These are phyloP conservation scores for Coregonus ussuriensis DNA, from an alignment of 2,797 vertebrate species.

Conservation along the genomic window DNA sequence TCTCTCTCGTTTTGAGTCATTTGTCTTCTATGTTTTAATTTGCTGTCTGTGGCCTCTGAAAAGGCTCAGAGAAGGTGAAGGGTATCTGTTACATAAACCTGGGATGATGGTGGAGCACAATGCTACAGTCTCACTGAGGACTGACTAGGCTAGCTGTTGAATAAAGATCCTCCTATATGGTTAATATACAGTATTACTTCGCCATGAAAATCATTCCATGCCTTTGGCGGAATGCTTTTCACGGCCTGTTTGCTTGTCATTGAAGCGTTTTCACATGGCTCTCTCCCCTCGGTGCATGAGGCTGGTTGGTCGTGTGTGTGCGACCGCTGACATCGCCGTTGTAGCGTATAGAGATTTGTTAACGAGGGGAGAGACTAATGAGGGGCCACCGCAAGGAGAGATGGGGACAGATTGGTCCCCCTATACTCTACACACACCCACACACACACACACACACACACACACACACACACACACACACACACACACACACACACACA, in stretches of 20 bases:
- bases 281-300: conserved; percentile 4
- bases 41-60: conserved; percentile 51
- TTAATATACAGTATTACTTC: conserved; percentile 33
- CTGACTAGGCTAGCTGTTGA: conserved; percentile 56
- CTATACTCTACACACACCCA: conserved; percentile 33
- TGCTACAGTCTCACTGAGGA: conserved; percentile 58
- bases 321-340: conserved; percentile 10
- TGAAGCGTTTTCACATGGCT: conserved; percentile 38
- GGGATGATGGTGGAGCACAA: conserved; percentile 60
- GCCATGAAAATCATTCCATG: conserved; percentile 40
- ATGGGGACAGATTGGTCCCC: conserved; percentile 45
- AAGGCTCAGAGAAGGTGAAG: conserved; percentile 53
- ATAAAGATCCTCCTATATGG: conserved; percentile 59
- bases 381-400: conserved; percentile 54
- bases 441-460: conserved; percentile 27
- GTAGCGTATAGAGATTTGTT: conserved; percentile 48
- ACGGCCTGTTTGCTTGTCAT: conserved; percentile 55
- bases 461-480: conserved; percentile 39
- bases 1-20: conserved; percentile 26
- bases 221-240: conserved; percentile 50
- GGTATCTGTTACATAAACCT: conserved; percentile 44
- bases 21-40: conserved; percentile 41
- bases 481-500: conserved; percentile 17
- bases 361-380: conserved; percentile 62
- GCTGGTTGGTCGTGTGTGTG: conserved; percentile 16